phyloP scores from a whole-genome alignment of 2,888 invertebrate genomes.

The Malachius bipustulatus region DNA sequence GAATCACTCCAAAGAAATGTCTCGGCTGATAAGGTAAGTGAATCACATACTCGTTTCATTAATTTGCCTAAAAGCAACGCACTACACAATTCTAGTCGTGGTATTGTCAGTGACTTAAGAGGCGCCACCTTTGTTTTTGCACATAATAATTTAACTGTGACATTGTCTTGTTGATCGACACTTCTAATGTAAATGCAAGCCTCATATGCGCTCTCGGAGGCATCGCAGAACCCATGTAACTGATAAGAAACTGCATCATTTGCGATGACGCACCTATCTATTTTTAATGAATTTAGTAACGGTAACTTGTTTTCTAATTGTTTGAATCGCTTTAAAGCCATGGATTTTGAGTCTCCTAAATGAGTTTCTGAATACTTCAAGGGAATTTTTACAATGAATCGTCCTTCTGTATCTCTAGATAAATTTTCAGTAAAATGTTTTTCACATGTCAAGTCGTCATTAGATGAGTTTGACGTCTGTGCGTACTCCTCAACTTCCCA shows the following conservation, averaged over 20 bases:
- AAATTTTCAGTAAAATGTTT: too few species aligned
- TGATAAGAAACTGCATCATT: neutral
- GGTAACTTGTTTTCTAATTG: constrained; percentile 12
- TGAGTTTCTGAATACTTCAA: too few species aligned
- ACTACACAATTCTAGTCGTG: constrained; percentile 18
- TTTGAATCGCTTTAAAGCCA: constrained; percentile 14
- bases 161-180: constrained; percentile 7
- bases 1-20: constrained; percentile 2
- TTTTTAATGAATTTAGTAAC: constrained; percentile 6
- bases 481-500: too few species aligned
- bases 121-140: too few species aligned
- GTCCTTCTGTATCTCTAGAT: too few species aligned
- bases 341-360: too few species aligned
- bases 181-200: constrained; percentile 17
- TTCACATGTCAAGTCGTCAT: too few species aligned
- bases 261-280: neutral
- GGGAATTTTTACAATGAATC: too few species aligned
- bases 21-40: neutral
- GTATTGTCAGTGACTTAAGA: too few species aligned
- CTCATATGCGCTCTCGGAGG: constrained; percentile 15
- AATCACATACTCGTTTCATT: neutral
- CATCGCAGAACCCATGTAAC: too few species aligned
- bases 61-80: constrained; percentile 9
- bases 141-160: constrained; percentile 13
- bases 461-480: too few species aligned